phyloP scores from a whole-genome alignment of 1,140 invertebrate species.

The Diuraphis noxia region DNA sequence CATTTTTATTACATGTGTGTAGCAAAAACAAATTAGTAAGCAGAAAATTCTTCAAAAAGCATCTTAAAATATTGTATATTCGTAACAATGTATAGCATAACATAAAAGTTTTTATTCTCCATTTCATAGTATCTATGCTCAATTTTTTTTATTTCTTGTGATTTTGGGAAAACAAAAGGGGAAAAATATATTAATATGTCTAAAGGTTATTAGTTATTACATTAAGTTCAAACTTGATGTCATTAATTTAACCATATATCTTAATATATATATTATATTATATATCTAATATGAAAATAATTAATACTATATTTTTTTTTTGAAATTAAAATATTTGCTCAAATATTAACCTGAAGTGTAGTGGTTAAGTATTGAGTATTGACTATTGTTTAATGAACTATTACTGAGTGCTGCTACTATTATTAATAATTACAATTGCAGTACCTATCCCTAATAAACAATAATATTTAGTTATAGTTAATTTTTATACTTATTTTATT shows the following conservation, averaged over 20 bases:
- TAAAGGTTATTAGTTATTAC: not conserved
- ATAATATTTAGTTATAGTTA: no score
- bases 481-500: no score
- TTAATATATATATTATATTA: no score
- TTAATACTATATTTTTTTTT: not conserved
- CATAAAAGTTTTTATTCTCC: no score
- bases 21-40: not conserved
- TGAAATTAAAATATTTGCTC: not conserved
- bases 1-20: not conserved
- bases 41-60: not conserved
- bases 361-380: no score
- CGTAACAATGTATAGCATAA: no score
- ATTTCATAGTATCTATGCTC: no score
- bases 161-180: not conserved
- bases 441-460: not conserved
- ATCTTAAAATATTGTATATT: not conserved
- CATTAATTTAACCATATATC: not conserved
- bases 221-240: not conserved
- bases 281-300: not conserved
- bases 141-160: not conserved
- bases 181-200: not conserved
- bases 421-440: not conserved
- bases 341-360: no score
- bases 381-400: no score
- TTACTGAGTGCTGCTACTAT: no score